These are phyloP conservation scores for Mimas tiliae DNA, from an alignment of 2,888 invertebrate genomes.

Conservation along the genomic window DNA sequence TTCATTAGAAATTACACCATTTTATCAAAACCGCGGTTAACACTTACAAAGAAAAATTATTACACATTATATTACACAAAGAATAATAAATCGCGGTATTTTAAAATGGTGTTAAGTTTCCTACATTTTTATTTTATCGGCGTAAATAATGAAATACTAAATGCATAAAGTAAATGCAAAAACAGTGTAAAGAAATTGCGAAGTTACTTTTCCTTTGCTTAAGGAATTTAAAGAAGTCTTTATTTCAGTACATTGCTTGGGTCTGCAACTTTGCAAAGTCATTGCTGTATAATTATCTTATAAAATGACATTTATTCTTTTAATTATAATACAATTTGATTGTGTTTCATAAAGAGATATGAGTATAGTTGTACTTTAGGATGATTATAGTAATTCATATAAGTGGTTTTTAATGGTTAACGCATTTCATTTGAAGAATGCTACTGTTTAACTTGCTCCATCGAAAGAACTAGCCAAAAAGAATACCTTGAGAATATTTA, in stretches of 20 bases:
- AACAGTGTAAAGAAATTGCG: slow-evolving; percentile 21
- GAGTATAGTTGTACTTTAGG: neutral
- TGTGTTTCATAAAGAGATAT: neutral
- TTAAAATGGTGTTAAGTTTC: slow-evolving; percentile 20
- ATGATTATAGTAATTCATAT: neutral
- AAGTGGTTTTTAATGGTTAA: too few species aligned
- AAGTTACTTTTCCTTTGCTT: slow-evolving; percentile 19
- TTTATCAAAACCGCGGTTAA: neutral
- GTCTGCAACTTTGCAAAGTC: slow-evolving; percentile 17
- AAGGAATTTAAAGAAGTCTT: slow-evolving; percentile 22
- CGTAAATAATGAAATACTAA: slow-evolving; percentile 22
- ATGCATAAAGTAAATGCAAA: slow-evolving; percentile 23
- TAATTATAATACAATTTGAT: neutral
- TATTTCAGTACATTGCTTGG: slow-evolving; percentile 21
- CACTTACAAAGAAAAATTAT: neutral
- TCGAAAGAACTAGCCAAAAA: too few species aligned
- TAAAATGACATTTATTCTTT: slow-evolving; percentile 31
- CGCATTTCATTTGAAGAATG: neutral
- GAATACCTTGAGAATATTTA: too few species aligned
- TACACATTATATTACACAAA: neutral
- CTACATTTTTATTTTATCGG: slow-evolving; percentile 22
- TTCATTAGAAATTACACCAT: neutral
- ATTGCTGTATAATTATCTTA: slow-evolving; percentile 23
- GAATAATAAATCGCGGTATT: slow-evolving; percentile 3
- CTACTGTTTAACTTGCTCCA: too few species aligned